These are phyloP conservation scores for Todiramphus saurophagus DNA, from an alignment of 2,113 vertebrate species.

Conservation along the genomic window DNA sequence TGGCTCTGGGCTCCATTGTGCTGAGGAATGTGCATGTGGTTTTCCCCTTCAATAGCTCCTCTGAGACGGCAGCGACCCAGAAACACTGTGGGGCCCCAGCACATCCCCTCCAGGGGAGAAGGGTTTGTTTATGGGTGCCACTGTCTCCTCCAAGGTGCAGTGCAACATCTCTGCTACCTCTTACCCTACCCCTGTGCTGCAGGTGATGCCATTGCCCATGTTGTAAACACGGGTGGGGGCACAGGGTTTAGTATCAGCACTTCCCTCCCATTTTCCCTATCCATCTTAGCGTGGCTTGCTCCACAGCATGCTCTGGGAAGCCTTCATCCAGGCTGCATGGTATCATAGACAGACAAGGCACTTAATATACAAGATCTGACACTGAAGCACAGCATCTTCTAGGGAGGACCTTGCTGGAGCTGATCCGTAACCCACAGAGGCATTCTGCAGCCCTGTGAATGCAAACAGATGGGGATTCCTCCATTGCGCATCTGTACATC, in stretches of 20 bases:
- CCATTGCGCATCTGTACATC: not conserved
- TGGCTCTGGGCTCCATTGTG: not conserved
- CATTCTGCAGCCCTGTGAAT: not conserved
- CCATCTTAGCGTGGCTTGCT: accelerated
- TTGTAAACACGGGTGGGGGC: not conserved
- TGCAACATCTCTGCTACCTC: not conserved
- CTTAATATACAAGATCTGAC: not conserved
- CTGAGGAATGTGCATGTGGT: slow-evolving; percentile 36
- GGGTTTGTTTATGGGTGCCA: not conserved
- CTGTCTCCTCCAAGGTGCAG: not conserved
- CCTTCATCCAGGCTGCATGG: accelerated
- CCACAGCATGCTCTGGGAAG: not conserved
- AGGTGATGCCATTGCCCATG: not conserved
- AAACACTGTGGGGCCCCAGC: not conserved
- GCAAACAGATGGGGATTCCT: not conserved
- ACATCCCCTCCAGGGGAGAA: not conserved
- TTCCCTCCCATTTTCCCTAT: not conserved
- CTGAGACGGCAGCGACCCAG: not conserved
- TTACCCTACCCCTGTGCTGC: not conserved
- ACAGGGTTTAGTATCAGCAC: not conserved
- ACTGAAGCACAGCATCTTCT: not conserved
- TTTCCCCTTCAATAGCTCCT: slow-evolving; percentile 41
- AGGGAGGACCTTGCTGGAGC: not conserved
- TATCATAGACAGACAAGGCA: not conserved
- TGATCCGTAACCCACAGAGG: not conserved